phyloP scores from a whole-genome alignment of 35 echinoderm and acorn worm species.

The Lytechinus variegatus region DNA sequence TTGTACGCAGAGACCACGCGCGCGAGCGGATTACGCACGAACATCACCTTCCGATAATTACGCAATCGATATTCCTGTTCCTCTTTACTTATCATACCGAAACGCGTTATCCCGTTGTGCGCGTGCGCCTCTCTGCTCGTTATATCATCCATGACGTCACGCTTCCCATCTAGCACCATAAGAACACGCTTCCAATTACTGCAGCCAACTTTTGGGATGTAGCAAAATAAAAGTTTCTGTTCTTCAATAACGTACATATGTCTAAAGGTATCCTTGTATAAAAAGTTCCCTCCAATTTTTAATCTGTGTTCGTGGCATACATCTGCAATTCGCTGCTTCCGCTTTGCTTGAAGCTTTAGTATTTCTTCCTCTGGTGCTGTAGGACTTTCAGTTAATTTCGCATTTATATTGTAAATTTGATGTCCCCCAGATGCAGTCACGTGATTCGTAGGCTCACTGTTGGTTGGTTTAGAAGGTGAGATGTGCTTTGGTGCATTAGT shows the following conservation, averaged over 20 bases:
- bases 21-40: conserved; percentile 72
- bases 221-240: conserved; percentile 65
- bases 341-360: conserved; percentile 7
- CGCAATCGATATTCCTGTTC: conserved; percentile 51
- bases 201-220: conserved; percentile 81
- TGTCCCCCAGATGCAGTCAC: neutral
- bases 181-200: conserved; percentile 82
- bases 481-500: neutral
- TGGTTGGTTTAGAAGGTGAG: neutral
- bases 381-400: neutral
- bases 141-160: conserved; percentile 53
- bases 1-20: conserved; percentile 80
- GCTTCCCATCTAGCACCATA: conserved; percentile 69
- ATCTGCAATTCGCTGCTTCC: conserved; percentile 18
- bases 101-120: conserved; percentile 50
- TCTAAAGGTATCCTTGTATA: conserved; percentile 54
- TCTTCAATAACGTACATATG: conserved; percentile 63
- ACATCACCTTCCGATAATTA: conserved; percentile 81
- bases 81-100: conserved; percentile 31
- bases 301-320: conserved; percentile 23
- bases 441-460: neutral
- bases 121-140: conserved; percentile 65
- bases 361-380: neutral
- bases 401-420: neutral
- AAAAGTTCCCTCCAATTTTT: neutral